These are phyloP conservation scores for Rhopalosiphum maidis DNA, from an alignment of 1,140 invertebrate species.

Conservation along the genomic window DNA sequence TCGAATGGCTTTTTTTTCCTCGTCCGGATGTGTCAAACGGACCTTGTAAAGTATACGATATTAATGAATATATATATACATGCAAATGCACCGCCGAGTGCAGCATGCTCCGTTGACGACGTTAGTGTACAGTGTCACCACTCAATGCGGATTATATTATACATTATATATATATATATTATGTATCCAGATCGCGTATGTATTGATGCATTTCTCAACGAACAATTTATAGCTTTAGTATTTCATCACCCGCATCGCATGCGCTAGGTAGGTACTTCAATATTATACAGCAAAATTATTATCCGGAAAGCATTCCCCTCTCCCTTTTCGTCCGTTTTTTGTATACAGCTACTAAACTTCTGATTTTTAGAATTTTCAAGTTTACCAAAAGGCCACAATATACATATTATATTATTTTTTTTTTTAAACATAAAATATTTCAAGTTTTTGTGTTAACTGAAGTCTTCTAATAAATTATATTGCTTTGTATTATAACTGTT, in stretches of 20 bases:
- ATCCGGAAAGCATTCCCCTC: no score
- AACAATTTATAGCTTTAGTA: not conserved
- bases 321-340: no score
- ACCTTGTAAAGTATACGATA: not conserved
- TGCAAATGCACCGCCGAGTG: not conserved
- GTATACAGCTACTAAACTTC: not conserved
- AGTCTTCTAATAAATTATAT: not conserved
- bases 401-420: not conserved
- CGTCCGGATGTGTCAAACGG: constrained; percentile 1
- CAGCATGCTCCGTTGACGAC: not conserved
- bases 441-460: not conserved
- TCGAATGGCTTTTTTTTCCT: not conserved
- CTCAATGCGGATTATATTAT: not conserved
- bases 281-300: not conserved
- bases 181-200: not conserved
- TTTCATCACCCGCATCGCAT: not conserved
- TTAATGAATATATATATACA: no score
- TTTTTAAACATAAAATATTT: not conserved
- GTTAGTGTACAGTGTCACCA: not conserved
- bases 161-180: not conserved
- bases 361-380: not conserved
- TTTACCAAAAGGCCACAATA: no score
- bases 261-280: not conserved
- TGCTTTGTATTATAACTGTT: not conserved
- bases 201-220: not conserved